A percentile compares a stretch with the other conserved stretches of the same genome.
phyloP scores from a whole-genome alignment of 2,113 vertebrate genomes.

The Elachura formosa region DNA sequence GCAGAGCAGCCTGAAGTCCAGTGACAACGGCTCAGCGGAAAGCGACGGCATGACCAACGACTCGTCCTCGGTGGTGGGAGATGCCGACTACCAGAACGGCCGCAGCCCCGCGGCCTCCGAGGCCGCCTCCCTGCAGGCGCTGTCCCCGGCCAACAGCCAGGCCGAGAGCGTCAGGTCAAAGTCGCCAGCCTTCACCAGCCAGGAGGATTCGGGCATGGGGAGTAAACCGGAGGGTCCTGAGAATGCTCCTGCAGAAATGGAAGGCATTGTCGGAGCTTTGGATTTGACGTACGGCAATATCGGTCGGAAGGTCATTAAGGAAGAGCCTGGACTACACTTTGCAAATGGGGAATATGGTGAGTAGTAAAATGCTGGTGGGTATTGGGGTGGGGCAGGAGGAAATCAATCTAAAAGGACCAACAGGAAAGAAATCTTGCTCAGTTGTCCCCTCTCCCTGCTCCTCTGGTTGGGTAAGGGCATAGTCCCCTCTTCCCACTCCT shows the following conservation, averaged over 20 bases:
- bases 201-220: conserved; percentile 52
- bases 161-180: conserved; percentile 72
- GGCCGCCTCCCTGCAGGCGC: conserved; percentile 71
- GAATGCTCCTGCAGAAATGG: conserved; percentile 59
- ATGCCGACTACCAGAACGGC: conserved; percentile 82
- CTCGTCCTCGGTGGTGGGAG: conserved; percentile 66
- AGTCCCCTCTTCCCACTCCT: not conserved
- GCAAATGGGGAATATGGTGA: conserved; percentile 80
- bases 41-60: conserved; percentile 84
- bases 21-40: conserved; percentile 75
- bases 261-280: conserved; percentile 83
- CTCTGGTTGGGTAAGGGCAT: no score
- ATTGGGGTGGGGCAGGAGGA: not conserved
- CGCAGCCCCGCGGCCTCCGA: conserved; percentile 82
- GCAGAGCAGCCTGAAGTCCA: conserved; percentile 83
- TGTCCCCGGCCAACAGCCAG: conserved; percentile 83
- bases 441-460: not conserved
- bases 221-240: conserved; percentile 72
- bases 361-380: not conserved
- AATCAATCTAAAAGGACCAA: not conserved
- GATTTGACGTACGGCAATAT: conserved; percentile 85
- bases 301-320: conserved; percentile 76
- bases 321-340: conserved; percentile 79
- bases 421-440: not conserved
- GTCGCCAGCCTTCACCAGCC: conserved; percentile 76